Evolutionary conservation across 2,113 vertebrate genomes (phyloP).

Genomic region (Bagarius yarrelli): DNA sequence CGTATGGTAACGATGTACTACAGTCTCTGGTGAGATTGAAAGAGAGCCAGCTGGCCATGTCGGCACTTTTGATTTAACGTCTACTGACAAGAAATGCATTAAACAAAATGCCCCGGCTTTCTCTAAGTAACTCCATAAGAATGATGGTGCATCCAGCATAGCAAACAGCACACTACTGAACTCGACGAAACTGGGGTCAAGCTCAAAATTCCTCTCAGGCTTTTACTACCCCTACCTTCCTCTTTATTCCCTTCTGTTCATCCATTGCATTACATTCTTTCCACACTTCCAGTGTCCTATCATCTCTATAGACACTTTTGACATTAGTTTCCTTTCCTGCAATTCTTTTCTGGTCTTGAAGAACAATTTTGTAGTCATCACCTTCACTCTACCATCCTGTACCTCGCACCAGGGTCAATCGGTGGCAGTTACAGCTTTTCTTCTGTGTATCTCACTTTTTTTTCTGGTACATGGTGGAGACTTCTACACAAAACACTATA

Average conservation of each 20-base stretch:
- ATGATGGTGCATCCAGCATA: not conserved
- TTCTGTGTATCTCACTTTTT: not conserved
- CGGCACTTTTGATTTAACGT: not conserved
- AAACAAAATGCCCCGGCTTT: slow-evolving; percentile 47
- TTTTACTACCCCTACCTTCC: not conserved
- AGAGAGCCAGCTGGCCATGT: not conserved
- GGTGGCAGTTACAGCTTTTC: not conserved
- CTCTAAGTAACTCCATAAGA: not conserved
- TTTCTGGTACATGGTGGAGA: not conserved
- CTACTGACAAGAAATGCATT: slow-evolving; percentile 2
- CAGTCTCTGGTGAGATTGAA: not conserved
- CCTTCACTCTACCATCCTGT: not conserved
- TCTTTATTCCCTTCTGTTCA: not conserved
- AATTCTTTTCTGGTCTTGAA: slow-evolving; percentile 5
- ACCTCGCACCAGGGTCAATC: not conserved
- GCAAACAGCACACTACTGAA: not conserved
- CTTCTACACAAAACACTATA: not conserved
- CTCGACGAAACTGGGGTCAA: not conserved
- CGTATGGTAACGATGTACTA: not conserved
- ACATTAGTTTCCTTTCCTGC: not conserved
- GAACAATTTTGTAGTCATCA: not conserved
- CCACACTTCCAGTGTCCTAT: not conserved
- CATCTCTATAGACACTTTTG: slow-evolving; percentile 11
- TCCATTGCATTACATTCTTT: not conserved
- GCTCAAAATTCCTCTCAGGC: not conserved